Evolutionary conservation across 2,888 invertebrate species (phyloP).

Genomic region (Cephus nigrinus): DNA sequence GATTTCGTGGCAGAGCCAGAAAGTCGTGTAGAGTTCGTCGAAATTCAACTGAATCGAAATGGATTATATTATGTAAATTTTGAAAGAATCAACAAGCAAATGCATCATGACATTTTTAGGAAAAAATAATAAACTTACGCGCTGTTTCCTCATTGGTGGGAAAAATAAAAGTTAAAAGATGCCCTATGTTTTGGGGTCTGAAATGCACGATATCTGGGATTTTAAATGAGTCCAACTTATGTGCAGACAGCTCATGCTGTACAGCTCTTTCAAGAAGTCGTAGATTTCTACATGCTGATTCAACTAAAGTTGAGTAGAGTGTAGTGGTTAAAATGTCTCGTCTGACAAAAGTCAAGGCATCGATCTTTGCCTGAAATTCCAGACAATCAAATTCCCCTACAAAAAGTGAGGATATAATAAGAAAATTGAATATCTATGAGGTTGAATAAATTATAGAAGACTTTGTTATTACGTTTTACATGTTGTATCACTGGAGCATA

Average conservation of each 20-base stretch:
- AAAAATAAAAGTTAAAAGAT: constrained; percentile 81
- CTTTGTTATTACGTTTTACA: constrained; percentile 71
- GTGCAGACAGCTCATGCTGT: constrained; percentile 65
- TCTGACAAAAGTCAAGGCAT: constrained; percentile 79
- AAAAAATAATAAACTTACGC: constrained; percentile 67
- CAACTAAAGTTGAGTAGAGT: constrained; percentile 80
- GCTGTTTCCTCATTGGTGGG: constrained; percentile 76
- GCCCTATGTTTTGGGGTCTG: constrained; percentile 77
- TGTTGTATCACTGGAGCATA: constrained; percentile 72
- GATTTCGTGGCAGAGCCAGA: constrained; percentile 75
- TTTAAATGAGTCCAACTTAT: constrained; percentile 60
- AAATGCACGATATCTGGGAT: constrained; percentile 80
- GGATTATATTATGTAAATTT: not conserved
- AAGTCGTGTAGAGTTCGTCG: constrained; percentile 78
- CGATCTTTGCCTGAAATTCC: constrained; percentile 75
- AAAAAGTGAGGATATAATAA: not conserved
- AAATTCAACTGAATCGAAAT: constrained; percentile 69
- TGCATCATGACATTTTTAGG: not conserved
- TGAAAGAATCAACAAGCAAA: not conserved
- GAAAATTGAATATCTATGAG: not conserved
- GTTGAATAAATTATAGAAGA: not conserved
- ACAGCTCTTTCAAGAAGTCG: constrained; percentile 75
- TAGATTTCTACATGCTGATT: constrained; percentile 79
- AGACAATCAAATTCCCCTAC: constrained; percentile 66
- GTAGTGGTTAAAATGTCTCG: constrained; percentile 73